Conservation (phyloP, 2,797 vertebrate species). For the Mormyrus hasselquistii region DNA sequence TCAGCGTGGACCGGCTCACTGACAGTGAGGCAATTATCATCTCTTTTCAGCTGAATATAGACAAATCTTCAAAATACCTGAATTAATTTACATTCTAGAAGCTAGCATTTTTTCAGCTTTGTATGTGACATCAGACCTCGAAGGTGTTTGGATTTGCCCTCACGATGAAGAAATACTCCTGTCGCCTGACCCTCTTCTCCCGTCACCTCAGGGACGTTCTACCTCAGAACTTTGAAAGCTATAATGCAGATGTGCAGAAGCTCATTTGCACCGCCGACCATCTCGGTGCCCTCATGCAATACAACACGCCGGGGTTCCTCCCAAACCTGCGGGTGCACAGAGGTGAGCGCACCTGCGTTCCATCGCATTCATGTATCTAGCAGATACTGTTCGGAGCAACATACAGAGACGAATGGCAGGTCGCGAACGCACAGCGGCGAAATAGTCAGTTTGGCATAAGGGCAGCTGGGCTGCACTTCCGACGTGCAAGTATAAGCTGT, state of each 20-base stretch:
- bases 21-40: not conserved
- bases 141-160: not conserved
- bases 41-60: not conserved
- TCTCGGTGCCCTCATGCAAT: constrained; percentile 90
- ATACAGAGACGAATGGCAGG: not conserved
- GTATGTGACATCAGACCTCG: not conserved
- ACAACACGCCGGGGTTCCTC: constrained; percentile 88
- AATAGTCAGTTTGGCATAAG: not conserved
- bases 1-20: not conserved
- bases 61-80: not conserved
- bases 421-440: not conserved
- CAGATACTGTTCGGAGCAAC: not conserved
- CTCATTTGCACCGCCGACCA: constrained; percentile 87
- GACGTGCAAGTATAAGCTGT: not conserved
- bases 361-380: not conserved
- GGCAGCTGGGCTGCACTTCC: not conserved
- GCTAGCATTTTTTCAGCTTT: not conserved
- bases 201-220: constrained; percentile 77
- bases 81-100: not conserved
- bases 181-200: not conserved
- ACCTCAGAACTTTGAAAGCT: constrained; percentile 89
- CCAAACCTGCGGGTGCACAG: constrained; percentile 90
- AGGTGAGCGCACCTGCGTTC: constrained; percentile 58
- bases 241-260: constrained; percentile 81
- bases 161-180: not conserved